Percentiles rank a stretch among this genome's conserved stretches.
These are phyloP conservation scores for Acronicta leporina DNA, from an alignment of 2,888 invertebrate species.

Conservation along the genomic window DNA sequence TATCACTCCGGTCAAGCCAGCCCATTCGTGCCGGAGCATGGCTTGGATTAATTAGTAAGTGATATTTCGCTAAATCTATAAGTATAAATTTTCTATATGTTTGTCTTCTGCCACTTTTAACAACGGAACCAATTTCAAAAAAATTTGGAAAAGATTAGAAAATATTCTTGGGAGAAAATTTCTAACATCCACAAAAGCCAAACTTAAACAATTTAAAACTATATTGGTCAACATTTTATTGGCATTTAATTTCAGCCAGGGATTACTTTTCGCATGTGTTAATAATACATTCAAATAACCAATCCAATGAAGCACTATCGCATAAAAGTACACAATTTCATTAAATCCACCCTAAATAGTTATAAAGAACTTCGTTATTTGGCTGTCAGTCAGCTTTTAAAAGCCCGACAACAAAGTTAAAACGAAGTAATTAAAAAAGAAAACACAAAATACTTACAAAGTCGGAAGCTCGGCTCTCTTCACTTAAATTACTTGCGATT, in stretches of 20 bases:
- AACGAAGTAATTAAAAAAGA: conserved; percentile 89
- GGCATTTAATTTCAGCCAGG: too few species aligned
- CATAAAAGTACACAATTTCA: conserved; percentile 82
- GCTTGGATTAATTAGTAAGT: too few species aligned
- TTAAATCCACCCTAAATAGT: conserved; percentile 86
- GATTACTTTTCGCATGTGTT: conserved; percentile 7
- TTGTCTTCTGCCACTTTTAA: background rate
- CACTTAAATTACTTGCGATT: conserved; percentile 89
- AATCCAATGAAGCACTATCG: conserved; percentile 73
- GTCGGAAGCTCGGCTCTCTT: conserved; percentile 88
- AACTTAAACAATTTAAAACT: too few species aligned
- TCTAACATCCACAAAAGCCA: too few species aligned
- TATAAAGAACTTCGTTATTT: conserved; percentile 87
- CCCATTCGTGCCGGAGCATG: too few species aligned
- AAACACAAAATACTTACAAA: conserved; percentile 89
- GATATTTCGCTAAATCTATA: too few species aligned
- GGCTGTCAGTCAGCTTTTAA: conserved; percentile 89
- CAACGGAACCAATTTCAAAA: too few species aligned
- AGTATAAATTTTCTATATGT: too few species aligned
- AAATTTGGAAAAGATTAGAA: too few species aligned
- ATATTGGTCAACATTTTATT: too few species aligned
- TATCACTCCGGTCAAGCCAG: too few species aligned
- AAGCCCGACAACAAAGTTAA: conserved; percentile 87
- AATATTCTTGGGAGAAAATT: too few species aligned
- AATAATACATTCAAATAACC: conserved; percentile 61